Evolutionary conservation across 1,140 invertebrate genomes (phyloP).

Genomic region (Nilaparvata lugens): DNA sequence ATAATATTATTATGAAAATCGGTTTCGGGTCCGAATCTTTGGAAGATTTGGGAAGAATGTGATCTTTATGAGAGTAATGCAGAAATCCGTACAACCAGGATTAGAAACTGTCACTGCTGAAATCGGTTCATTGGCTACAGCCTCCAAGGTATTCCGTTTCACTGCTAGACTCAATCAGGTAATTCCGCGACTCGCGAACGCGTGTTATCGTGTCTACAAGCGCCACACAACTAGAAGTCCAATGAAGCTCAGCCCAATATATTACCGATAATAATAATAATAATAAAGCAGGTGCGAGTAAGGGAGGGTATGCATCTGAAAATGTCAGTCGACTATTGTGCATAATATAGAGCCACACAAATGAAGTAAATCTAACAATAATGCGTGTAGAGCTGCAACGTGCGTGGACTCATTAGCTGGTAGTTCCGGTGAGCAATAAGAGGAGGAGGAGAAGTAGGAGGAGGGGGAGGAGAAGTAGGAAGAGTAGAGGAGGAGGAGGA

Average conservation of each 20-base stretch:
- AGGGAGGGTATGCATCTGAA: background rate
- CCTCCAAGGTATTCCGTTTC: no score
- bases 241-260: background rate
- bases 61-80: no score
- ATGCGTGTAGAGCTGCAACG: background rate
- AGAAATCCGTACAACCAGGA: no score
- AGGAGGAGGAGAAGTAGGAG: background rate
- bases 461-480: background rate
- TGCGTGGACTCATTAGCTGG: background rate
- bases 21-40: no score
- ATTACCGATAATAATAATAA: background rate
- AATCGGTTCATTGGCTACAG: no score
- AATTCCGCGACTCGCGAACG: background rate
- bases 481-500: background rate
- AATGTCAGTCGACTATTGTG: background rate
- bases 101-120: no score
- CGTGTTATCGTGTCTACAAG: background rate
- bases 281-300: background rate
- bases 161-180: background rate
- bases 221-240: background rate
- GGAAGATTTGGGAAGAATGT: no score
- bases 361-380: constrained; percentile 4
- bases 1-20: no score
- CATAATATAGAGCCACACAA: background rate
- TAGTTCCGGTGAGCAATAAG: background rate